Evolutionary conservation across 2,888 invertebrate genomes (phyloP), one percentile per base, ranked within the genome.

Genomic region (Amblyjoppa proteus): DNA sequence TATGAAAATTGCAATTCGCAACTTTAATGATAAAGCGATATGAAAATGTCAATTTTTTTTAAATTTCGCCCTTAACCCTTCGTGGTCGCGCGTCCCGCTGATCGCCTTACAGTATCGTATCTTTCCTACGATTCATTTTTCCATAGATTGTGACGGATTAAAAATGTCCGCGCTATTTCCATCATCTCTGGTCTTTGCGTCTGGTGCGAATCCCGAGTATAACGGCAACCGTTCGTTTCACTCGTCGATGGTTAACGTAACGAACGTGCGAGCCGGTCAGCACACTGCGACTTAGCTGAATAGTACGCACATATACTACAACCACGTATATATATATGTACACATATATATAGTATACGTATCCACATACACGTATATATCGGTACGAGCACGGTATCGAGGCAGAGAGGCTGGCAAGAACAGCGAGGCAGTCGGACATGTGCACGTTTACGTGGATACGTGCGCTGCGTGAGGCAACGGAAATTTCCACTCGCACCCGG

Each of bases 401-500:
- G 73, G 41, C 51, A 53, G 83, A 56, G 68, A 80, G 82, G n/a
- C 71, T 53, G 80, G 80, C 76, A 75, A 66, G 70, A 68, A 61
- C 69, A 49, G 71, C 38, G 38, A 71, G 45, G 41, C 58, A 78
- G 78, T 58, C 78, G 66, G 75, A 85, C 82, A 85, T 85, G 82
- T 85, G 82, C 80, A 80, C 81, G 84, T 86, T 77, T 77, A 83
- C 78, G 83, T 78, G 84, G 61, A 79, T 86, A 79, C 76, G 76
- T 80, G 71, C 81, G 45, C 69, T 78, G 86, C 86, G 87, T 84
- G 87, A 83, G 87, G 86, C 87, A 89, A 81, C 83, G 89, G 87
- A 88, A 89, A 88, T 90, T 89, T 90, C 89, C 90, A 88, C 88
- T 88, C 74, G 83, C 81, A 86, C 84, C 68, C 73, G 85, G 85